Percentiles rank a stretch among this genome's conserved stretches.
Evolutionary conservation across 1,140 invertebrate genomes (phyloP).

Genomic region (Tetraneura akinire): DNA sequence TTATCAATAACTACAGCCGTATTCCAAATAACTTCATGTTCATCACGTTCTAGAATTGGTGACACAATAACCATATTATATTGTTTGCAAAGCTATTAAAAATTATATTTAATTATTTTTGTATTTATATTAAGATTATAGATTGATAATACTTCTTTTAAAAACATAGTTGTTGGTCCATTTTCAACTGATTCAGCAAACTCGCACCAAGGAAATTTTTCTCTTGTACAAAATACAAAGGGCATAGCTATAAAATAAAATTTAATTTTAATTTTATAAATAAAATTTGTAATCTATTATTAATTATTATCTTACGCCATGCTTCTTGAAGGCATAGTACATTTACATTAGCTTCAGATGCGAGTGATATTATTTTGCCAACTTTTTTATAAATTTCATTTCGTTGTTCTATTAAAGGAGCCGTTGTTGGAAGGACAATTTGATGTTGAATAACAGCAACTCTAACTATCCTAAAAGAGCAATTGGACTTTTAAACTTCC

Average conservation of each 20-base stretch:
- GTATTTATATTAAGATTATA: no score
- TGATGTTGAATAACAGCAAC: slow-evolving; percentile 89
- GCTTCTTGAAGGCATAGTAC: slow-evolving; percentile 95
- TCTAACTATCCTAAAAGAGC: slow-evolving; percentile 66
- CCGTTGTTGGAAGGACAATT: slow-evolving; percentile 76
- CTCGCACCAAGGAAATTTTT: slow-evolving; percentile 95
- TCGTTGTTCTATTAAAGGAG: slow-evolving; percentile 76
- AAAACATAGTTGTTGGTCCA: slow-evolving; percentile 83
- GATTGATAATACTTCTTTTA: slow-evolving; percentile 67
- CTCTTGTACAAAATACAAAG: slow-evolving; percentile 96
- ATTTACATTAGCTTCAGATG: slow-evolving; percentile 79
- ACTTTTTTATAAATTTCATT: slow-evolving; percentile 80
- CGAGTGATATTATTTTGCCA: slow-evolving; percentile 74
- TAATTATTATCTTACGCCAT: slow-evolving; percentile 80
- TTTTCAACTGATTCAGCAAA: slow-evolving; percentile 89
- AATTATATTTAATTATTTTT: background rate
- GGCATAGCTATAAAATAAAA: slow-evolving; percentile 80
- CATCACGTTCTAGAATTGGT: slow-evolving; percentile 93
- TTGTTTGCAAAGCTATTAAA: slow-evolving; percentile 72
- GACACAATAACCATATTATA: slow-evolving; percentile 95
- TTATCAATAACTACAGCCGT: slow-evolving; percentile 92
- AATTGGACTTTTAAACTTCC: no score
- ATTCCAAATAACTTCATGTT: slow-evolving; percentile 92
- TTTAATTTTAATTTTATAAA: background rate
- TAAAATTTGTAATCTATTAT: background rate